These are phyloP conservation scores for Melieria omissa DNA, from an alignment of 2,888 invertebrate species.

Conservation along the genomic window DNA sequence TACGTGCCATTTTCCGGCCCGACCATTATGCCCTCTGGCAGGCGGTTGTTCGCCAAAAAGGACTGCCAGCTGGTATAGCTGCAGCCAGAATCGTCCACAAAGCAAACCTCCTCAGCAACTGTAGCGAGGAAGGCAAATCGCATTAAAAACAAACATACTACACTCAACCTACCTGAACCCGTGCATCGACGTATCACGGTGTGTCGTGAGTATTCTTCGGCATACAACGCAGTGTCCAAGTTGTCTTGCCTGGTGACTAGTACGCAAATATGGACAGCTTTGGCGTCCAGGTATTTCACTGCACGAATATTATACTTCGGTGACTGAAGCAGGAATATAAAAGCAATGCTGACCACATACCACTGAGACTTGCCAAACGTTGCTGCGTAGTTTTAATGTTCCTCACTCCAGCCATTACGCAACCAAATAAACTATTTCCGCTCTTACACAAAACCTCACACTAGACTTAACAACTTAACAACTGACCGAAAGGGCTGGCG, in stretches of 20 bases:
- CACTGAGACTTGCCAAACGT: too few relatives aligned
- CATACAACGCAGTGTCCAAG: slow-evolving; percentile 42
- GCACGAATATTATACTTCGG: too few relatives aligned
- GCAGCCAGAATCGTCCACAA: slow-evolving; percentile 62
- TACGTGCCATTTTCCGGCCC: slow-evolving; percentile 67
- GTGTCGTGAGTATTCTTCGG: slow-evolving; percentile 53
- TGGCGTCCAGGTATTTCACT: too few relatives aligned
- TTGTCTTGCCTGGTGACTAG: slow-evolving; percentile 51
- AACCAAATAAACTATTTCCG: too few relatives aligned
- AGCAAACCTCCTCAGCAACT: slow-evolving; percentile 42
- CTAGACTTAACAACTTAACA: too few relatives aligned
- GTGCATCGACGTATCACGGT: slow-evolving; percentile 59
- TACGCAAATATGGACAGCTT: slow-evolving; percentile 51
- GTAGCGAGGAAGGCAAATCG: not conserved
- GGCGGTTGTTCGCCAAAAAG: slow-evolving; percentile 65
- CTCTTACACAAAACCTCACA: too few relatives aligned
- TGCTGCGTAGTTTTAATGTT: too few relatives aligned
- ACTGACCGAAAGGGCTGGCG: too few relatives aligned
- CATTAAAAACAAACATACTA: not conserved
- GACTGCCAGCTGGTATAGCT: slow-evolving; percentile 68
- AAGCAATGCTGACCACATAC: too few relatives aligned
- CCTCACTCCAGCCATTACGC: too few relatives aligned
- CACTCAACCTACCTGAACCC: slow-evolving; percentile 54
- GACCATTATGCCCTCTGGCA: slow-evolving; percentile 67
- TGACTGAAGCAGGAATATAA: too few relatives aligned